phyloP scores from a whole-genome alignment of 2,888 invertebrate species.

The Gasteruption jaculator region DNA sequence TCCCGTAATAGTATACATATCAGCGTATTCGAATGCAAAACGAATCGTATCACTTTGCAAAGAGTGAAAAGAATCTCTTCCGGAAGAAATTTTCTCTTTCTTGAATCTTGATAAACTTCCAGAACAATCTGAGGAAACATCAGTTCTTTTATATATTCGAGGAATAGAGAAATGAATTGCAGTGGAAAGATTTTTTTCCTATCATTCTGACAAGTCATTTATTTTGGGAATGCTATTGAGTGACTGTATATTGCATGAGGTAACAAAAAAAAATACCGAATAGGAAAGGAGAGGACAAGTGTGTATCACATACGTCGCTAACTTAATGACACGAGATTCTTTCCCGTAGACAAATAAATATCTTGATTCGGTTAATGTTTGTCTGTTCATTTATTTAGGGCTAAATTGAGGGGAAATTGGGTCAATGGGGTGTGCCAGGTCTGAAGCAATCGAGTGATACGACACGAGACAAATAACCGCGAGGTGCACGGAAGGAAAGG shows the following conservation, averaged over 20 bases:
- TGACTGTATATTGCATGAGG: no score
- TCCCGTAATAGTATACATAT: slow-evolving; percentile 27
- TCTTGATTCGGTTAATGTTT: slow-evolving; percentile 42
- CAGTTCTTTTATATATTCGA: no score
- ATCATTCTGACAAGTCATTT: no score
- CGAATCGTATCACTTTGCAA: slow-evolving; percentile 37
- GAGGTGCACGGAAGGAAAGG: slow-evolving; percentile 7
- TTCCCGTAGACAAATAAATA: slow-evolving; percentile 40
- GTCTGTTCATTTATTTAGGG: slow-evolving; percentile 42
- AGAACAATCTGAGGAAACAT: no score
- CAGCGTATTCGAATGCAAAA: slow-evolving; percentile 37
- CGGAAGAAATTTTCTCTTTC: no score
- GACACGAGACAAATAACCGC: slow-evolving; percentile 40
- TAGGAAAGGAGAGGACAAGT: no score
- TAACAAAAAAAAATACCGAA: no score
- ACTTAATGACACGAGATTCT: slow-evolving; percentile 38
- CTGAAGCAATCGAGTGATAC: slow-evolving; percentile 33
- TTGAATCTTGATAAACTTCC: no score
- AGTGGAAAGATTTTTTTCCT: no score
- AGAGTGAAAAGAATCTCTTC: slow-evolving; percentile 12
- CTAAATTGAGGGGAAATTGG: slow-evolving; percentile 45
- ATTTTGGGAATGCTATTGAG: no score
- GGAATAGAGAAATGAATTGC: no score
- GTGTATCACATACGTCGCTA: no score
- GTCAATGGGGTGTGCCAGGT: slow-evolving; percentile 36